Base-by-base conservation (phyloP, 2,113 vertebrate species). In the Ailuropoda melanoleuca region DNA sequence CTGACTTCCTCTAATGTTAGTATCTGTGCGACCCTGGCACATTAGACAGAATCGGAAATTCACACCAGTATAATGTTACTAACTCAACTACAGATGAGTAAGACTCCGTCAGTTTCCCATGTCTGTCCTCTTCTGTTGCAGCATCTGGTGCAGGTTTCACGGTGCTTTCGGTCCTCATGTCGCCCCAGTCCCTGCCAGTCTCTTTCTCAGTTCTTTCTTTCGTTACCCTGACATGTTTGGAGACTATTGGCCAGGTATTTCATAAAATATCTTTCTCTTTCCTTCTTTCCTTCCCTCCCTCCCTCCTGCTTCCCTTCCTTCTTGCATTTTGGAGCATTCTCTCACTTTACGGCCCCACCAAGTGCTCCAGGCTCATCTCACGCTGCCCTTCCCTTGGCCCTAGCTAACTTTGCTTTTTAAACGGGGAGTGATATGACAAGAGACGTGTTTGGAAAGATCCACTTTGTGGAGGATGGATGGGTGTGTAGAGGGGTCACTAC, bases 131-230 rank as follows among this genome's bases (percentile, higher is more conserved):
- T 37, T 4, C 55, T 37, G 23, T 11, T 9, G 29, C 34, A 18
- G 43, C 46, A 46, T 62, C 46, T 29, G 46, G 0, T 6, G 13
- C 29, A 86, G 74, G 2, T 18, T 34, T n/a, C 37, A 6, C 1
- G 8, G 3, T 31, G 12, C 24, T 14, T 29, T 37, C 4, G 0
- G 21, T 19, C 46, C 11, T 55, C 29, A 2, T 0, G 2, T 12
- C 12, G 70, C 46, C 37, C 80, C 21, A 1, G 11, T 29, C 14
- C 75, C 64, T 9, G 3, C 19, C 24, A 34, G 2, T 23, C 21
- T 75, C 4, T 19, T 68, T 26, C 50, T 60, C 8, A 6, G 86
- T 13, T 6, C 84, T 68, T 64, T 23, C 26, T 26, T 58, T 78
- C 39, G 60, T 34, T 3, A 6, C 50, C 29, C 21, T 31, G 53